Conservation (phyloP, 2,113 vertebrate genomes). For the Microcebus lehilahytsara region DNA sequence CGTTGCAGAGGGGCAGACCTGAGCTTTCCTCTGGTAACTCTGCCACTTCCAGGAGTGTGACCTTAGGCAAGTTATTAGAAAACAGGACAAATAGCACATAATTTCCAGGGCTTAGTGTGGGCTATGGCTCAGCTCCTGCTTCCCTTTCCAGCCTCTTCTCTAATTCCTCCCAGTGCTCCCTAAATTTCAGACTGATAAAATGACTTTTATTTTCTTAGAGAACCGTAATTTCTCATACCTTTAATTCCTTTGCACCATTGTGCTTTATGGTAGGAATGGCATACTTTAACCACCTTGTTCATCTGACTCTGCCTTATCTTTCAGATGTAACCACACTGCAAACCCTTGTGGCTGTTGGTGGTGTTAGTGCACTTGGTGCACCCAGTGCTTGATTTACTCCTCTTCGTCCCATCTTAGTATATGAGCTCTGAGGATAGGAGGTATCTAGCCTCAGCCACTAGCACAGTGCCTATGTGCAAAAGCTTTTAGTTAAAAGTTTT, state of each 20-base stretch:
- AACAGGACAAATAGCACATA: neutral
- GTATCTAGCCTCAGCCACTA: neutral
- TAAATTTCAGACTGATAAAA: slow-evolving; percentile 10
- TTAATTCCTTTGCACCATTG: neutral
- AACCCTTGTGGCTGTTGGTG: neutral
- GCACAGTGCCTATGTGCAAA: neutral
- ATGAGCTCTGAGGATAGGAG: neutral
- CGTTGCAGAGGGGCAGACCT: neutral
- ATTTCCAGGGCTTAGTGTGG: neutral
- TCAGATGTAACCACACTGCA: neutral
- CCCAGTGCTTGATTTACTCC: neutral
- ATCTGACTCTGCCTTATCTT: neutral
- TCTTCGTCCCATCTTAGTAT: neutral
- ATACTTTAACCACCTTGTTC: neutral
- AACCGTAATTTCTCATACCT: neutral
- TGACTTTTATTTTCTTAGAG: neutral
- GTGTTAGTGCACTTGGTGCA: neutral
- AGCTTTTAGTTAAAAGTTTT: neutral
- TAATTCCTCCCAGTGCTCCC: neutral
- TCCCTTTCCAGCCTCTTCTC: neutral
- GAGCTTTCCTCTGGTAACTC: neutral
- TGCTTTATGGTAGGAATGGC: neutral
- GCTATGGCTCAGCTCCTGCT: neutral
- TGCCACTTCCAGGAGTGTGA: neutral
- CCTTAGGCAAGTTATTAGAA: neutral